Evolutionary conservation across 2,113 vertebrate species (phyloP).

Genomic region (Ictalurus punctatus): DNA sequence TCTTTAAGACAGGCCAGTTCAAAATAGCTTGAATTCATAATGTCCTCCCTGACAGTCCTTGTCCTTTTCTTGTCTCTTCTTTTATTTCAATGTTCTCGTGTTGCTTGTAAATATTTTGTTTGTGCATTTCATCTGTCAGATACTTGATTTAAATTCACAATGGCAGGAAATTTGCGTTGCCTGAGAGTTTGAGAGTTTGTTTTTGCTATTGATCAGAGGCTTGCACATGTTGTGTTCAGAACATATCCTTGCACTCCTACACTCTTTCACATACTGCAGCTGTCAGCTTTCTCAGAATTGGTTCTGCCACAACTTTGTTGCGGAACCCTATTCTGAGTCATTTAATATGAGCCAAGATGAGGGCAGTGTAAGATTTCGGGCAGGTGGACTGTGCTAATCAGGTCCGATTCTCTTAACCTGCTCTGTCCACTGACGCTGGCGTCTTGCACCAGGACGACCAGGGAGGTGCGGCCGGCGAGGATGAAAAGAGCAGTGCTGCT

Average conservation of each 20-base stretch:
- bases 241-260: conserved; percentile 9
- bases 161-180: conserved; percentile 19
- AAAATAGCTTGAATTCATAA: conserved; percentile 4
- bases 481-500: conserved; percentile 79
- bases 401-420: conserved; percentile 51
- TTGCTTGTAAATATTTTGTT: conserved; percentile 29
- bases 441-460: conserved; percentile 85
- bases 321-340: conserved; percentile 27
- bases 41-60: not conserved
- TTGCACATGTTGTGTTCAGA: conserved; percentile 38
- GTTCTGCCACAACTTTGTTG: conserved; percentile 15
- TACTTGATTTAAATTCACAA: conserved; percentile 6
- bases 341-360: conserved; percentile 43
- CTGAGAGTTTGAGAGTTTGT: not conserved
- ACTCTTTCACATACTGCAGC: conserved; percentile 8
- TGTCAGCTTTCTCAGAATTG: conserved; percentile 28
- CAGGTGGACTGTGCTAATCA: conserved; percentile 43
- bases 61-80: conserved; percentile 52
- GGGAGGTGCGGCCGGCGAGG: conserved; percentile 76
- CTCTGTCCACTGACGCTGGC: conserved; percentile 77
- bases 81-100: conserved; percentile 39
- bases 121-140: conserved; percentile 35
- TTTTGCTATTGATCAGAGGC: conserved; percentile 24
- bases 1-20: not conserved
- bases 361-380: conserved; percentile 37